Evolutionary conservation across 2,113 vertebrate genomes (phyloP), one percentile per base, ranked within the genome.

Genomic region (Tursiops truncatus): DNA sequence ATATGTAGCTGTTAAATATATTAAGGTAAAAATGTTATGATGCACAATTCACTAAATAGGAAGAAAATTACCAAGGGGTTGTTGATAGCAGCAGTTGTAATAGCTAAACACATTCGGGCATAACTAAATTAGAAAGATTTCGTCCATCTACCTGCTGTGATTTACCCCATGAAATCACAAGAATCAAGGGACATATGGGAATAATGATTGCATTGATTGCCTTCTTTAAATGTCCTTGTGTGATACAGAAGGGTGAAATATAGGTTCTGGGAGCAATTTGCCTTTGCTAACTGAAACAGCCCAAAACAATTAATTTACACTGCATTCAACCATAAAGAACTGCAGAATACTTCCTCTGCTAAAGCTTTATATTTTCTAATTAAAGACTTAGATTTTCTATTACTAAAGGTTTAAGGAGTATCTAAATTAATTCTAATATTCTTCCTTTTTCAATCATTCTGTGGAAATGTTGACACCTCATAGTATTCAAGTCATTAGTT

Each of bases 231-330:
- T 93, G 86, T 92, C 86, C 86, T 96, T 95, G 62, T 84, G 70
- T 92, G 47, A 97, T 92, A 84, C 2, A 68, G 36, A 82, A 93
- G 41, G 58, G 67, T 88, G 50, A 90, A 95, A 92, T 20, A 83
- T 50, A 94, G 60, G 80, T 84, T 95, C n/a, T 76, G 63, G 89
- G 31, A 97, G 85, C 26, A 97, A 74, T 96, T 73, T 96, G 44
- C 50, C 25, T 97, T 96, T 97, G 74, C 87, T 73, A 96, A 84
- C 33, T 92, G 87, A 97, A 95, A 92, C 31, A 80, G 92, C 81
- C 87, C 44, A 71, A 97, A 97, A 62, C 58, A 89, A 79, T 96
- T 84, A 93, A 96, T 96, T 97, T 84, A 67, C 62, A 84, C 60
- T 63, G 31, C 80, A 95, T 67, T 89, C 94, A 96, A 88, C 47